Percentiles rank a stretch among this genome's conserved stretches.
phyloP scores from a whole-genome alignment of 2,888 invertebrate genomes.

The Phlogophora meticulosa region DNA sequence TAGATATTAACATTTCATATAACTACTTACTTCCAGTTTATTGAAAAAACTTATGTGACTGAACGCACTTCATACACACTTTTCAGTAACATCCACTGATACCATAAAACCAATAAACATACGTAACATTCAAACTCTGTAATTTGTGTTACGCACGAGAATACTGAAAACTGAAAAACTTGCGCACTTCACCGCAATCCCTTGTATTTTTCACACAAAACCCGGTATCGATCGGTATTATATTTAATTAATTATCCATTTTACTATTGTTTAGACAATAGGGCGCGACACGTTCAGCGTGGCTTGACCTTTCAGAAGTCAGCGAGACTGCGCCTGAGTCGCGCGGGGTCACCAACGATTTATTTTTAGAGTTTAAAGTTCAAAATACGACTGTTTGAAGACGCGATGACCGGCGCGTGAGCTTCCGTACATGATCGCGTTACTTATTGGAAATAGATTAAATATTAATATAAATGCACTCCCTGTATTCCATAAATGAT shows the following conservation, averaged over 20 bases:
- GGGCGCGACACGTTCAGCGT: constrained; percentile 81
- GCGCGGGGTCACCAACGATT: constrained; percentile 88
- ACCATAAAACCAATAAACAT: constrained; percentile 10
- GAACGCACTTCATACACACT: constrained; percentile 26
- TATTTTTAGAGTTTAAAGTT: constrained; percentile 92
- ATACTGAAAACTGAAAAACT: constrained; percentile 50
- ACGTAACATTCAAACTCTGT: constrained; percentile 31
- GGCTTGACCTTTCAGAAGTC: constrained; percentile 89
- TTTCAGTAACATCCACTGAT: constrained; percentile 2
- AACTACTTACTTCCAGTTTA: constrained; percentile 28
- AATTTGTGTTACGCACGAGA: constrained; percentile 25
- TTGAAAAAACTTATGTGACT: neutral
- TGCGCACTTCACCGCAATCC: constrained; percentile 39
- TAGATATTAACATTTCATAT: too few species aligned
- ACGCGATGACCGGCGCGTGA: constrained; percentile 69
- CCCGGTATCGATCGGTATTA: constrained; percentile 15
- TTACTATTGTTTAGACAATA: constrained; percentile 75
- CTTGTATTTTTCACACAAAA: constrained; percentile 25
- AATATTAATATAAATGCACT: constrained; percentile 20
- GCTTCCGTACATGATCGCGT: constrained; percentile 73
- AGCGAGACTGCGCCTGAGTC: constrained; percentile 87
- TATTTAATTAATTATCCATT: constrained; percentile 64
- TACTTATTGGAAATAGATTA: constrained; percentile 62
- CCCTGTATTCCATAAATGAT: neutral
- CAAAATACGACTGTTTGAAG: constrained; percentile 88